Evolutionary conservation across 2,888 invertebrate genomes (phyloP).

Genomic region (Brachycybe producta): DNA sequence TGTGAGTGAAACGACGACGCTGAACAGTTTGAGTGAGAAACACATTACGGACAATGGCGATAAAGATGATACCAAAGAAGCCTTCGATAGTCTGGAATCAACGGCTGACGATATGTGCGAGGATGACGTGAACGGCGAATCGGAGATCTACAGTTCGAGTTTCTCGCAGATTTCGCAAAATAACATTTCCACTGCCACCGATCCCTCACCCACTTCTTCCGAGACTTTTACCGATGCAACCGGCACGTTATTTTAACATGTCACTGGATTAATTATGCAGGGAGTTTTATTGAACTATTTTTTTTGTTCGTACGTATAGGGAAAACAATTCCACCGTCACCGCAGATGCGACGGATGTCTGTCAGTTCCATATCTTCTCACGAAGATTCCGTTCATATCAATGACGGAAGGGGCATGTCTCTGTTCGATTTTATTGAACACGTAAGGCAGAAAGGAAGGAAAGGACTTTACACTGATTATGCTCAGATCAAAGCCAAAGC

Average conservation of each 20-base stretch:
- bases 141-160: conserved; percentile 18
- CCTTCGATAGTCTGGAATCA: conserved; percentile 21
- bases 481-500: conserved; percentile 69
- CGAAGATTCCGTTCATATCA: conserved; percentile 18
- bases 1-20: background rate
- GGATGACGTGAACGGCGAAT: conserved; percentile 17
- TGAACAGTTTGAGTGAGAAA: conserved; percentile 11
- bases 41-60: conserved; percentile 2
- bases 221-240: conserved; percentile 19
- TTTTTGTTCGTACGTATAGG: background rate
- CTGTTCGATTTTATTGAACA: conserved; percentile 62
- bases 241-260: conserved; percentile 3
- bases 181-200: conserved; percentile 18
- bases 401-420: conserved; percentile 37
- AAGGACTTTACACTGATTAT: conserved; percentile 76
- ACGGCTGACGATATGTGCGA: conserved; percentile 15
- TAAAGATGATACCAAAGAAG: conserved; percentile 26
- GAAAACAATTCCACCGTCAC: conserved; percentile 29
- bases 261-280: background rate
- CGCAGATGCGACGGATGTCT: conserved; percentile 19
- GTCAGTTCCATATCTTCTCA: conserved; percentile 20
- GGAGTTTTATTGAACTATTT: background rate
- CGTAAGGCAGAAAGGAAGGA: conserved; percentile 58
- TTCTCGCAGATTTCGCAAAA: conserved; percentile 21
- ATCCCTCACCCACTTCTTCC: conserved; percentile 20